Percentiles rank a stretch among this genome's conserved stretches.
Conservation (phyloP, 2,113 vertebrate genomes). For the Spheniscus mendiculus region DNA sequence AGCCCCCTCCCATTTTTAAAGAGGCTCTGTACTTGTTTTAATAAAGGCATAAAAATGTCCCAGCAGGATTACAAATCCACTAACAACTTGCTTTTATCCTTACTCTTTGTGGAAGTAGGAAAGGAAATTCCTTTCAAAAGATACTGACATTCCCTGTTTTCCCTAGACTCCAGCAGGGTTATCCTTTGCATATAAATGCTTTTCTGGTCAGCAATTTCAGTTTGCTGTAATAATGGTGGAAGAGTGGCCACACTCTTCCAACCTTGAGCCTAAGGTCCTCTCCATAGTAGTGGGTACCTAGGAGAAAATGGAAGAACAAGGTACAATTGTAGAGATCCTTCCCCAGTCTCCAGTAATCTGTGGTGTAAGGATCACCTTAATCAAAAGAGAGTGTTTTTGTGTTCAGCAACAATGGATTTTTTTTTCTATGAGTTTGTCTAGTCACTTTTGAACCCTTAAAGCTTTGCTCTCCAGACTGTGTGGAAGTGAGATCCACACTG, state of each 20-base stretch:
- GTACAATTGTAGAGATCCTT: neutral
- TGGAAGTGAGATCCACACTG: neutral
- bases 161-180: neutral
- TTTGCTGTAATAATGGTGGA: neutral
- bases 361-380: neutral
- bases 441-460: neutral
- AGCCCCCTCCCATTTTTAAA: neutral
- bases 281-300: neutral
- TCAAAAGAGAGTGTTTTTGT: neutral
- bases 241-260: neutral
- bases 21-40: slow-evolving; percentile 9
- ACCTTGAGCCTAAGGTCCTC: neutral
- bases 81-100: neutral
- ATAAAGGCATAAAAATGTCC: neutral
- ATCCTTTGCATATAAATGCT: neutral
- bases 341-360: neutral
- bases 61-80: neutral
- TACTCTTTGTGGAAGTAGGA: neutral
- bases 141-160: neutral
- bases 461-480: neutral
- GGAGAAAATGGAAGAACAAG: neutral
- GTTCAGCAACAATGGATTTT: neutral
- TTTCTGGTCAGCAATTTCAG: neutral
- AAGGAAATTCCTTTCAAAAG: neutral
- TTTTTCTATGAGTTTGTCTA: neutral